phyloP scores from a whole-genome alignment of 2,888 invertebrate species.

The Chalcis sispes region DNA sequence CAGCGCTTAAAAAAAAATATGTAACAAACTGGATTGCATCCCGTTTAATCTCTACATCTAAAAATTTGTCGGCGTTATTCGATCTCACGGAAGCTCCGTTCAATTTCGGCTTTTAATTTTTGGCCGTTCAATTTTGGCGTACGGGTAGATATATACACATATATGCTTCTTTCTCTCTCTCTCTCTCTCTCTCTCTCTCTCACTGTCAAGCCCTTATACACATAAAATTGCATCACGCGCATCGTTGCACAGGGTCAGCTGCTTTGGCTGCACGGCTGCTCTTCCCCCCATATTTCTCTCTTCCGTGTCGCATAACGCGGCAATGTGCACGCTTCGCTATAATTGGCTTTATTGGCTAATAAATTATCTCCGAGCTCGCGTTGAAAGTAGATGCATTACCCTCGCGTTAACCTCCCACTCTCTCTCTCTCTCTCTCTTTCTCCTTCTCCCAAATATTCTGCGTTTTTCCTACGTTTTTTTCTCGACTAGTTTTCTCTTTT shows the following conservation, averaged over 20 bases:
- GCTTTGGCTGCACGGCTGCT: background rate
- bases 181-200: no score
- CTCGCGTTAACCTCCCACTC: background rate
- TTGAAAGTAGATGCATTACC: slow-evolving; percentile 40
- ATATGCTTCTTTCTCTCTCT: no score
- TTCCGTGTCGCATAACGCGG: background rate
- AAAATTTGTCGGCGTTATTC: no score
- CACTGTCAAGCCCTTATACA: no score
- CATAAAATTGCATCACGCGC: slow-evolving; percentile 12
- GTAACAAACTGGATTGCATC: no score
- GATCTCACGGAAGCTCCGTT: no score
- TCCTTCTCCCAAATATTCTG: background rate
- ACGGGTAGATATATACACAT: no score
- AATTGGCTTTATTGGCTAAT: slow-evolving; percentile 53
- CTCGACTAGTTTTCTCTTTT: background rate
- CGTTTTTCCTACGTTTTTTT: background rate
- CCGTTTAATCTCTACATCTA: no score
- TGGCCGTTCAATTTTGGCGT: no score
- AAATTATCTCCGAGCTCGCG: slow-evolving; percentile 43
- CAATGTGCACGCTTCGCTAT: slow-evolving; percentile 13
- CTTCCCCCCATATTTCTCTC: background rate
- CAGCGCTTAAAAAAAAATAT: no score
- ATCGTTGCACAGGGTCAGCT: slow-evolving; percentile 33
- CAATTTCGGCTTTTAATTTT: no score
- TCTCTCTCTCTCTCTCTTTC: slow-evolving; percentile 4